A percentile compares a stretch with the other conserved stretches of the same genome.
These are phyloP conservation scores for Babyrousa celebensis DNA, from an alignment of 2,797 vertebrate species.

Conservation along the genomic window DNA sequence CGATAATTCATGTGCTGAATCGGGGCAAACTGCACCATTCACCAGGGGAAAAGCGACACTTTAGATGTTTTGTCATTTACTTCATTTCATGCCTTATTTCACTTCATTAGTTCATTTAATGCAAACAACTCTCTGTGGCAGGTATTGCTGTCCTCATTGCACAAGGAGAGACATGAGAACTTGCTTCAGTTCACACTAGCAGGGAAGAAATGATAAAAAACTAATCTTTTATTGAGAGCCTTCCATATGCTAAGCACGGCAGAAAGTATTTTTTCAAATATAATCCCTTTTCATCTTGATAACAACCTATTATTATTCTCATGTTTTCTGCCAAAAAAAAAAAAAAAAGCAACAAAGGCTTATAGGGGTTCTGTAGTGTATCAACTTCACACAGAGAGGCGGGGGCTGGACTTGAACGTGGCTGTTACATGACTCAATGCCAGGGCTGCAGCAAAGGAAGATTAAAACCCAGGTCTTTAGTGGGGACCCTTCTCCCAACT, in stretches of 20 bases:
- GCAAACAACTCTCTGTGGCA: background rate
- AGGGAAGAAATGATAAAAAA: background rate
- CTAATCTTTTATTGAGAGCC: background rate
- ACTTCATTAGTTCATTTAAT: constrained; percentile 47
- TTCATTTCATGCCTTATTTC: constrained; percentile 38
- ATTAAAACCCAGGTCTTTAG: background rate
- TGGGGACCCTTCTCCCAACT: background rate
- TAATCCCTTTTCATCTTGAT: constrained; percentile 49
- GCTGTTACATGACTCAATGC: background rate
- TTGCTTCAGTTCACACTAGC: background rate
- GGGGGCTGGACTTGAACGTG: background rate
- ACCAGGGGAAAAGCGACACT: background rate
- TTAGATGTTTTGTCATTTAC: background rate
- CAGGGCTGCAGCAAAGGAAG: background rate
- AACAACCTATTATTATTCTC: background rate
- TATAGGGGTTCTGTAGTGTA: background rate
- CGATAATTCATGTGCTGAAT: background rate
- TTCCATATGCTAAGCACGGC: background rate
- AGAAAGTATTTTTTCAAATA: constrained; percentile 54
- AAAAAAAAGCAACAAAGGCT: background rate
- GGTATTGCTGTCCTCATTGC: background rate
- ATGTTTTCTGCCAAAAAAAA: background rate
- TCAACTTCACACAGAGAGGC: background rate
- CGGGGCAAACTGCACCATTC: background rate
- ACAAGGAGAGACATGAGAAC: background rate